phyloP scores from a whole-genome alignment of 2,113 vertebrate genomes.

The Pangasianodon hypophthalmus region DNA sequence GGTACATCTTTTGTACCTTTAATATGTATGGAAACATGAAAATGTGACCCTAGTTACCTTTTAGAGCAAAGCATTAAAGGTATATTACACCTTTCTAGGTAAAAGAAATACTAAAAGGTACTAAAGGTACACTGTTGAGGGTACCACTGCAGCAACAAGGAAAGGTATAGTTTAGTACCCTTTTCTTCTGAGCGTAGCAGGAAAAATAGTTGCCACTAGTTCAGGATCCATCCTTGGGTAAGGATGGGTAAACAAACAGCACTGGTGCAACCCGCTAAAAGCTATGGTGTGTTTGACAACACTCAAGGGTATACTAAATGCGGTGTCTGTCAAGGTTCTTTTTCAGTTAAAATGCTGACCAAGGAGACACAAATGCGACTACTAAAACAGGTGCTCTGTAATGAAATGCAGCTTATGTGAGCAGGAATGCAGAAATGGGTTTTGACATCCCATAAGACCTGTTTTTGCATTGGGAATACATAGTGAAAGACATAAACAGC shows the following conservation, averaged over 20 bases:
- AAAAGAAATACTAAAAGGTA: not conserved
- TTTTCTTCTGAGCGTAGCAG: not conserved
- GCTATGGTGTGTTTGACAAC: not conserved
- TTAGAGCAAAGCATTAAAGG: not conserved
- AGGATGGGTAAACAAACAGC: not conserved
- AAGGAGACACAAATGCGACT: not conserved
- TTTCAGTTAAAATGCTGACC: not conserved
- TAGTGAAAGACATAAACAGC: not conserved
- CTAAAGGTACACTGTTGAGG: not conserved
- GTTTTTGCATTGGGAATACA: not conserved
- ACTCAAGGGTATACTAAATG: not conserved
- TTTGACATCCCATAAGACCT: slow-evolving; percentile 19
- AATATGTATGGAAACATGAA: not conserved
- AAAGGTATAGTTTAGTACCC: not conserved
- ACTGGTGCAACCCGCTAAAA: not conserved
- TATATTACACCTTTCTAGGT: not conserved
- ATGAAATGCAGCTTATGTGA: not conserved
- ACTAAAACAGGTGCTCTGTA: not conserved
- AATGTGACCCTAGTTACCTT: not conserved
- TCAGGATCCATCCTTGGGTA: not conserved
- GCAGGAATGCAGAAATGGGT: not conserved
- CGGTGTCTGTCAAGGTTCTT: too few relatives aligned
- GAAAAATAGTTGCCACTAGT: not conserved
- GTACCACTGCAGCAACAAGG: not conserved
- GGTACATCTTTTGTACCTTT: not conserved